Evolutionary conservation across 2,797 vertebrate genomes (phyloP).

Genomic region (Takifugu ocellatus): DNA sequence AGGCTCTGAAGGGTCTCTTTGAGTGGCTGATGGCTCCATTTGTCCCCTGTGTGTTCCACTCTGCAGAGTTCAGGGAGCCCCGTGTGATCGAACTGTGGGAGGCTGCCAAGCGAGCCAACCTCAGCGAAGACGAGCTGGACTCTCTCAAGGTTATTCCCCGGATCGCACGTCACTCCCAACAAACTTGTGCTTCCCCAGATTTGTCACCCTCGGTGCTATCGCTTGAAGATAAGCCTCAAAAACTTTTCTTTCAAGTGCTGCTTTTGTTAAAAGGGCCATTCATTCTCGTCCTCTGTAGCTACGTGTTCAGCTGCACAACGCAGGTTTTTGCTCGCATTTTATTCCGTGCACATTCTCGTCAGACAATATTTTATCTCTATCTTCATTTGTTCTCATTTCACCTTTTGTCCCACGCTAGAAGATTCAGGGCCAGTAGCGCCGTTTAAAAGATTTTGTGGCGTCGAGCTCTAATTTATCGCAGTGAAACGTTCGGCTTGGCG

Average conservation of each 20-base stretch:
- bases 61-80: conserved; percentile 90
- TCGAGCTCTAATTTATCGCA: conserved; percentile 15
- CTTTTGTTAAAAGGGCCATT: conserved; percentile 6
- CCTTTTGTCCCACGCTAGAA: conserved; percentile 23
- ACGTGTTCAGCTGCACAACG: conserved; percentile 1
- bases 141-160: conserved; percentile 84
- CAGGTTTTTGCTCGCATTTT: conserved; percentile 13
- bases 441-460: conserved; percentile 21
- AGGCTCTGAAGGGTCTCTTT: conserved; percentile 15
- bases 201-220: neutral
- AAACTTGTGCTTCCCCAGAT: neutral
- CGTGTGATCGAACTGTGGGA: conserved; percentile 96
- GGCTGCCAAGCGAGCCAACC: conserved; percentile 87
- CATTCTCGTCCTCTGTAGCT: conserved; percentile 10
- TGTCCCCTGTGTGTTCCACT: conserved; percentile 1
- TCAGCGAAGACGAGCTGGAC: conserved; percentile 86
- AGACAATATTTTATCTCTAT: conserved; percentile 5
- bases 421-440: conserved; percentile 15
- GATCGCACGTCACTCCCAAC: neutral
- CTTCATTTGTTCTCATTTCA: conserved; percentile 19
- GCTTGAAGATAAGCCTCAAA: neutral
- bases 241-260: conserved; percentile 22
- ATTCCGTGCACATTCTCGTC: conserved; percentile 19
- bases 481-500: conserved; percentile 11
- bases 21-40: conserved; percentile 15